phyloP scores from a whole-genome alignment of 2,888 invertebrate species.

The Parnassius glacialis region DNA sequence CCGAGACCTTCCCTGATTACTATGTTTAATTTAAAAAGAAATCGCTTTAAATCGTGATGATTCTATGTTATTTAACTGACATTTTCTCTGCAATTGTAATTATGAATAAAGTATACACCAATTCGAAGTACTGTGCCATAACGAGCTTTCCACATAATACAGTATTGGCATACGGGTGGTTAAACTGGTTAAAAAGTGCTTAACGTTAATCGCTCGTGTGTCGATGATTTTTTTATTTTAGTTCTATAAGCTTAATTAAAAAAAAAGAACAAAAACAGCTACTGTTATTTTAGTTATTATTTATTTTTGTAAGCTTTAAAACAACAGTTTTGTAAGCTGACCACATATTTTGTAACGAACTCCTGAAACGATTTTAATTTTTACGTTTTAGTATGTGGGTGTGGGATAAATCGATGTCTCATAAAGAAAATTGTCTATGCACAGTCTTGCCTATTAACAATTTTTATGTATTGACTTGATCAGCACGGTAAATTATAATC shows the following conservation, averaged over 20 bases:
- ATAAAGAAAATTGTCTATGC: too few species aligned
- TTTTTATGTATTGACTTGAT: slow-evolving; percentile 2
- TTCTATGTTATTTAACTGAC: slow-evolving; percentile 22
- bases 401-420: too few species aligned
- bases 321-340: slow-evolving; percentile 20
- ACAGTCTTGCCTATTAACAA: neutral
- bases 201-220: slow-evolving; percentile 12
- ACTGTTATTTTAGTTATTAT: slow-evolving; percentile 23
- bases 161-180: slow-evolving; percentile 14
- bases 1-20: slow-evolving; percentile 14
- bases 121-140: slow-evolving; percentile 26
- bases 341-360: slow-evolving; percentile 12
- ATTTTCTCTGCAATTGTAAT: slow-evolving; percentile 19
- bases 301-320: slow-evolving; percentile 22
- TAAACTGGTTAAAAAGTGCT: neutral
- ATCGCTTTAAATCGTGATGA: slow-evolving; percentile 10
- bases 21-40: neutral
- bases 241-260: slow-evolving; percentile 8
- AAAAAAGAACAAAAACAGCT: slow-evolving; percentile 17
- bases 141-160: slow-evolving; percentile 15
- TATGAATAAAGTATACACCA: slow-evolving; percentile 10
- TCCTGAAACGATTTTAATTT: neutral
- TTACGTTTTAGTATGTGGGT: too few species aligned
- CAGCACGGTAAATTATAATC: too few species aligned
- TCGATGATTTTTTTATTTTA: slow-evolving; percentile 7